Percentiles rank a stretch among this genome's conserved stretches.
Conservation (phyloP, 1,140 invertebrate species). For the Berghia stephanieae region DNA sequence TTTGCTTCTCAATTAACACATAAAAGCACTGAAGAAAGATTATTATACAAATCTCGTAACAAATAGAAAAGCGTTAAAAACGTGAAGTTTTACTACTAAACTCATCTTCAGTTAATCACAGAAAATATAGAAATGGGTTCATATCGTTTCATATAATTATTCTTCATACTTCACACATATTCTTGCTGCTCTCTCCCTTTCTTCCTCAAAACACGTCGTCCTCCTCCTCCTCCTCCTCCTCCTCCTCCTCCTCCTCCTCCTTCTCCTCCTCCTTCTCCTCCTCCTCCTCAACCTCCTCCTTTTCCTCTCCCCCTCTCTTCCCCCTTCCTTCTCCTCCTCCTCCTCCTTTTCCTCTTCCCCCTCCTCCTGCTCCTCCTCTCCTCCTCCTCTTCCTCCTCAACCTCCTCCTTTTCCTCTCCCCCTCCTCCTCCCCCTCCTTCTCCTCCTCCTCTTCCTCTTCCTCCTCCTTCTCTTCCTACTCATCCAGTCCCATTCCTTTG, state of each 20-base stretch:
- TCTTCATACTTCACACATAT: not conserved
- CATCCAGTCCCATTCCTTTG: not conserved
- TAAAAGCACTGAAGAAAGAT: too few species aligned
- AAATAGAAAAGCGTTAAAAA: too few species aligned
- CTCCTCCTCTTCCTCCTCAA: not conserved
- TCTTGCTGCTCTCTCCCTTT: too few species aligned
- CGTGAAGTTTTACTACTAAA: constrained; percentile 19
- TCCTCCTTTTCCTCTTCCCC: not conserved
- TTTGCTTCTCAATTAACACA: too few species aligned
- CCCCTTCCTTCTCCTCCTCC: not conserved
- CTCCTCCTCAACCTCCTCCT: too few species aligned
- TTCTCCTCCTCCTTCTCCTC: not conserved
- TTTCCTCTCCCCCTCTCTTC: not conserved
- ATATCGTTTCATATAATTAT: not conserved
- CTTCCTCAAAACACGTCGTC: not conserved
- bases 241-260: not conserved
- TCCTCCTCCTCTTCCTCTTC: not conserved
- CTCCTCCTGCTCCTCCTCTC: not conserved
- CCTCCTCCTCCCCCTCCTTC: not conserved
- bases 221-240: not conserved
- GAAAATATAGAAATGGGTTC: not conserved
- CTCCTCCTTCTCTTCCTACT: not conserved
- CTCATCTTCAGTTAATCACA: not conserved
- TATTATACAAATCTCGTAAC: too few species aligned
- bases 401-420: not conserved